Conservation (phyloP, 2,888 invertebrate species). For the Ennomos fuscantarius region DNA sequence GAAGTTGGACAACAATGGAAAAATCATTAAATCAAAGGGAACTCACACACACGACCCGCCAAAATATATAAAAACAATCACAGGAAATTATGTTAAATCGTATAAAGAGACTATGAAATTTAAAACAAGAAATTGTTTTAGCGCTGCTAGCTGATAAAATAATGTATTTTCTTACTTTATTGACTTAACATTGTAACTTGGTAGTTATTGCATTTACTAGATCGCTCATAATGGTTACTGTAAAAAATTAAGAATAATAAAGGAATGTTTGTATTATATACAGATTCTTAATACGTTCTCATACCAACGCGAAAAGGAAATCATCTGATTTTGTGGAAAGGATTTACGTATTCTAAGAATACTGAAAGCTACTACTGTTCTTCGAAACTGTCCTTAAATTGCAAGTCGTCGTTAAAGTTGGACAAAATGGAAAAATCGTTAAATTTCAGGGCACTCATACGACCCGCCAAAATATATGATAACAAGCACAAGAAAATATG, state of each 20-base stretch:
- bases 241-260: no score
- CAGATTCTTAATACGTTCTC: neutral
- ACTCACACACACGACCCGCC: slow-evolving; percentile 16
- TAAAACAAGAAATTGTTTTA: no score
- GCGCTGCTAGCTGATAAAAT: no score
- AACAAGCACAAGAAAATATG: slow-evolving; percentile 17
- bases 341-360: slow-evolving; percentile 26
- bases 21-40: slow-evolving; percentile 4
- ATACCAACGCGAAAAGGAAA: slow-evolving; percentile 15
- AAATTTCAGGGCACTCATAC: slow-evolving; percentile 26
- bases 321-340: slow-evolving; percentile 18
- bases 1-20: slow-evolving; percentile 10
- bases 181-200: no score
- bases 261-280: neutral
- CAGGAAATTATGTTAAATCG: slow-evolving; percentile 9
- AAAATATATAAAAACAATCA: neutral
- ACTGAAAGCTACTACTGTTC: slow-evolving; percentile 27
- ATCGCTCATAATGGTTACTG: no score
- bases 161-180: no score
- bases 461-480: slow-evolving; percentile 24
- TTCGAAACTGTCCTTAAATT: slow-evolving; percentile 16
- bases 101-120: no score
- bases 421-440: slow-evolving; percentile 32
- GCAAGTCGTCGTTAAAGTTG: slow-evolving; percentile 46
- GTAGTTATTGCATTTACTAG: no score